phyloP scores from a whole-genome alignment of 2,888 invertebrate genomes.

The Xylophagus ater region DNA sequence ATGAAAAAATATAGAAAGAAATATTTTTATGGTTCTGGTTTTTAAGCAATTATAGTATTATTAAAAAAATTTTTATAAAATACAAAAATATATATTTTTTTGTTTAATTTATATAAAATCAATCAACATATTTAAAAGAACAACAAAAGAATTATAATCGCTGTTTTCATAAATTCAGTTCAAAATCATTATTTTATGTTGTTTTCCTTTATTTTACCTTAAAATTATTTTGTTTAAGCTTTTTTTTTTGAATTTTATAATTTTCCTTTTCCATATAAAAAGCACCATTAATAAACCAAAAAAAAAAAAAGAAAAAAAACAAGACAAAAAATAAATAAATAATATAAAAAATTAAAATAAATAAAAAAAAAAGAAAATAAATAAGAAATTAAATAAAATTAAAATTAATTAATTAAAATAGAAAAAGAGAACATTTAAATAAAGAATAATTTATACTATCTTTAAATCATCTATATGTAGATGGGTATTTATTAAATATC shows the following conservation, averaged over 20 bases:
- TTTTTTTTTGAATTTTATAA: conserved; percentile 9
- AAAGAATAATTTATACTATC: conserved; percentile 4
- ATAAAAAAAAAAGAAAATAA: conserved; percentile 2
- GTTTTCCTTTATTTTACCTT: too few species aligned
- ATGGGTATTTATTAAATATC: conserved; percentile 22
- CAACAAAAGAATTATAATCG: too few species aligned
- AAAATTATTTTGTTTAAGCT: too few species aligned
- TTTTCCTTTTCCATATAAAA: too few species aligned
- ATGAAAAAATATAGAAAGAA: conserved; percentile 6
- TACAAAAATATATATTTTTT: conserved; percentile 8
- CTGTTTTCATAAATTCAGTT: too few species aligned
- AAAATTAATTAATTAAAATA: not conserved
- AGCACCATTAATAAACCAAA: conserved; percentile 1
- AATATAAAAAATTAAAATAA: conserved; percentile 8
- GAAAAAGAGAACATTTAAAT: not conserved
- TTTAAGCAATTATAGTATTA: not conserved
- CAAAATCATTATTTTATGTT: too few species aligned
- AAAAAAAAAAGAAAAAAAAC: conserved; percentile 9
- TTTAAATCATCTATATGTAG: conserved; percentile 28
- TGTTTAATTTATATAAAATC: conserved; percentile 6
- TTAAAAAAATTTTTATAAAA: not conserved
- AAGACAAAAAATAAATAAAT: too few species aligned
- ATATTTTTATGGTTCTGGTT: conserved; percentile 7
- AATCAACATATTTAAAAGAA: conserved; percentile 6
- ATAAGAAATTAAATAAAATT: not conserved